Base-by-base conservation (phyloP, 2,888 invertebrate genomes). In the Drosophila limbata region DNA sequence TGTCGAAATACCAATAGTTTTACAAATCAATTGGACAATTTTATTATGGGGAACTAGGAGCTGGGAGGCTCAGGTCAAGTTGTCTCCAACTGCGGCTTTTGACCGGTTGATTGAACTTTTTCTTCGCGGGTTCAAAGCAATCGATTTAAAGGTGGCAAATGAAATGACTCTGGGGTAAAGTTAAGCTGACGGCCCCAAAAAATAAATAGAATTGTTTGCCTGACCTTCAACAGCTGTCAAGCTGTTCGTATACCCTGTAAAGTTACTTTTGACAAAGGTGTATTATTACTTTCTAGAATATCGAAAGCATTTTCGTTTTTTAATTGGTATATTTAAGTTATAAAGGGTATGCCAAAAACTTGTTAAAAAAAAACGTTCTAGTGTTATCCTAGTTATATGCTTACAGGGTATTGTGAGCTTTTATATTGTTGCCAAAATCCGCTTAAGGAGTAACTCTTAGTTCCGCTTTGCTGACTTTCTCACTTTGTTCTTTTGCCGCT, bases 71-170 rank as follows among this genome's bases (percentile, higher is more conserved):
- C 52, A 53, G 73, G 73, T 74, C 55, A 66, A 77, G 72, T 69
- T 55, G 65, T 65, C 56, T 60, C 47, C 48, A 53, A 50, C 50
- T 65, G 47, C 44, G 60, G n/a, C 50, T 66, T 77, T 53, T 74
- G 68, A 17, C 63, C 71, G 75, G 82, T 84, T 87, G 84, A 84
- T 87, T 84, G 84, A 84, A 84, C 84, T 82, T 68, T 28, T 65
- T 42, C 17, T 19, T 15, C 33, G 68, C 67, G 35, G 65, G 73
- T 68, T 73, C 69, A 73, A 70, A 72, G 66, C 72, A 79, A 84
- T 84, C 87, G 84, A 84, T 84, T 74, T 71, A 47, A 44, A 56
- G 60, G 57, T 48, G 60, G 51, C 50, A 62, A 63, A 55, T 45
- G 61, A n/a, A 56, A 51, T 56, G 52, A 37, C 57, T 40, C 55